Evolutionary conservation across 1,140 invertebrate genomes (phyloP).

Genomic region (Drosophila nannoptera): DNA sequence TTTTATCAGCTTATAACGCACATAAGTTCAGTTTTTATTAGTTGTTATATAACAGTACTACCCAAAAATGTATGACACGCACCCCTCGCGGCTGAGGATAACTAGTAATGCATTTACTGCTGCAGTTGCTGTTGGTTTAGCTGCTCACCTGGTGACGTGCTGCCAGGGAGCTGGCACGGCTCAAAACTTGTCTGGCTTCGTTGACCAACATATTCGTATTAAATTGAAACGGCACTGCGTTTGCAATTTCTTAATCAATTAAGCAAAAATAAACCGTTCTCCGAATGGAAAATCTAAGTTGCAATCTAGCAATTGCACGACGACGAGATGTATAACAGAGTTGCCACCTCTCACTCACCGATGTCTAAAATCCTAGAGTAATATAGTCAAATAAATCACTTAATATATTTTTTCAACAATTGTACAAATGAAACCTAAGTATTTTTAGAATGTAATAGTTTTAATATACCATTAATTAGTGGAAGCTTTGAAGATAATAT

Average conservation of each 20-base stretch:
- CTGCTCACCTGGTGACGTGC: conserved; percentile 71
- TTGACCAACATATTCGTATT: conserved; percentile 66
- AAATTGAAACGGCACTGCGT: conserved; percentile 78
- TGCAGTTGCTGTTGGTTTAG: background rate
- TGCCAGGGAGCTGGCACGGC: conserved; percentile 61
- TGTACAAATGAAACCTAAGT: background rate
- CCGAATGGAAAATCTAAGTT: conserved; percentile 46
- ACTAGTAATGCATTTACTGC: background rate
- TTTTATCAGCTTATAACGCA: conserved; percentile 8
- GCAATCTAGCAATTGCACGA: conserved; percentile 46
- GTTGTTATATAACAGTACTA: conserved; percentile 53
- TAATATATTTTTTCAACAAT: background rate
- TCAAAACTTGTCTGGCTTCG: conserved; percentile 67
- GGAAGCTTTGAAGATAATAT: background rate
- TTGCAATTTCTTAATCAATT: conserved; percentile 67
- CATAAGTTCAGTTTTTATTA: conserved; percentile 21
- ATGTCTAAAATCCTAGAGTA: background rate
- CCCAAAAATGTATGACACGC: conserved; percentile 30
- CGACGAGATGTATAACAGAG: conserved; percentile 21
- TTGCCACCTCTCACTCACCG: conserved; percentile 17
- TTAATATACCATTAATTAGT: too few relatives aligned
- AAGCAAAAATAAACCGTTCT: conserved; percentile 34
- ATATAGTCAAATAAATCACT: conserved; percentile 3
- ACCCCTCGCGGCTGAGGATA: conserved; percentile 1
- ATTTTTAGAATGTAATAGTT: too few relatives aligned